Conservation (phyloP, 2,797 vertebrate species). For the Danio tinwini region DNA sequence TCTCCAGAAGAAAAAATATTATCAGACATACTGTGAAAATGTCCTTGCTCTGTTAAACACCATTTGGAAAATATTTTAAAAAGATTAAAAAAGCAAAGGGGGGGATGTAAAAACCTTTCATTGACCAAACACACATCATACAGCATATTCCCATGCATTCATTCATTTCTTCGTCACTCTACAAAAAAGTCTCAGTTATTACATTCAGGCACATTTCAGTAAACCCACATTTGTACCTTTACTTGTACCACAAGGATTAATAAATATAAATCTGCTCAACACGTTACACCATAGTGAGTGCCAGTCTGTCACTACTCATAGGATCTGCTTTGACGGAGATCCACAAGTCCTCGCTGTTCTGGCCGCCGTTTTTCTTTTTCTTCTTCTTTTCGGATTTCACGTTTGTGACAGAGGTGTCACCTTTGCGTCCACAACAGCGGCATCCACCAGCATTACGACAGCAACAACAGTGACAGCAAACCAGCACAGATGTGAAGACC, state of each 20-base stretch:
- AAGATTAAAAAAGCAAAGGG: too few relatives aligned
- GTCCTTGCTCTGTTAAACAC: too few relatives aligned
- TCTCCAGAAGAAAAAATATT: too few relatives aligned
- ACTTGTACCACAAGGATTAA: slow-evolving; percentile 63
- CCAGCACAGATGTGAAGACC: slow-evolving; percentile 76
- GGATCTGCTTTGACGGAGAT: slow-evolving; percentile 90
- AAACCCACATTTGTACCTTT: slow-evolving; percentile 28
- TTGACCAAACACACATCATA: neutral
- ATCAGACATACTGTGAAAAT: too few relatives aligned
- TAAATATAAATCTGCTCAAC: slow-evolving; percentile 50
- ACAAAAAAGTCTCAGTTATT: neutral
- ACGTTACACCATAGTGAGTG: slow-evolving; percentile 68
- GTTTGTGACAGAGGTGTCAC: slow-evolving; percentile 48
- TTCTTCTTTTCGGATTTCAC: slow-evolving; percentile 70
- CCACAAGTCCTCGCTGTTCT: slow-evolving; percentile 90
- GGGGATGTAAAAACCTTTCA: slow-evolving; percentile 14
- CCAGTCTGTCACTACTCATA: slow-evolving; percentile 84
- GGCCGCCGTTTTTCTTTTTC: slow-evolving; percentile 79
- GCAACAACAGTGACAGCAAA: slow-evolving; percentile 95
- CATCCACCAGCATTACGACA: slow-evolving; percentile 69
- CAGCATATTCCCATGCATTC: neutral
- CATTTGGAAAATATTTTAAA: too few relatives aligned
- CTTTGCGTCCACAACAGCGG: slow-evolving; percentile 62
- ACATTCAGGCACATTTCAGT: slow-evolving; percentile 29
- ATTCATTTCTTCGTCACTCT: neutral